Percentiles rank a stretch among this genome's conserved stretches.
Evolutionary conservation across 2,888 invertebrate genomes (phyloP).

Genomic region (Paralinhomoeus sp.): DNA sequence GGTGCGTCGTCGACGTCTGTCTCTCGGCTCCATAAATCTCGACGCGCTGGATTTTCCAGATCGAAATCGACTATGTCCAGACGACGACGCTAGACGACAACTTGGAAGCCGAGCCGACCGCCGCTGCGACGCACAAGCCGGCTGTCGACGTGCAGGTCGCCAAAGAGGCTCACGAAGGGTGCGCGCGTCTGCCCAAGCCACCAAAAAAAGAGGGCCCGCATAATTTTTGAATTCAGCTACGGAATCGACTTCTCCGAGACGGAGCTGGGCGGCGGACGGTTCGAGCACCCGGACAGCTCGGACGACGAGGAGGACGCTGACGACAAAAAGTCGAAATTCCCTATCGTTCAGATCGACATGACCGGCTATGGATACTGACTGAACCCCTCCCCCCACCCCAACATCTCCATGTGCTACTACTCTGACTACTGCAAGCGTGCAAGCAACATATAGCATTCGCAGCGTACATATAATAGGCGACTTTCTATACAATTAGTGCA

Average conservation of each 20-base stretch:
- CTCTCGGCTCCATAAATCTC: no score
- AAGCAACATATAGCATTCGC: no score
- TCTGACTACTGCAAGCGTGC: no score
- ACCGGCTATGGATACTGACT: slow-evolving; percentile 17
- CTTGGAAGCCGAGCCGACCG: slow-evolving; percentile 4
- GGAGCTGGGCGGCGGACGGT: slow-evolving; percentile 1
- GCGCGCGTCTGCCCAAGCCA: no score
- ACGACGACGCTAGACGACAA: slow-evolving; percentile 17
- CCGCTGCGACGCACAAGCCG: slow-evolving; percentile 1
- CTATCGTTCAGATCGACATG: slow-evolving; percentile 22
- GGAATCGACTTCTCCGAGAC: slow-evolving; percentile 1
- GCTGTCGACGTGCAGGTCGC: not conserved
- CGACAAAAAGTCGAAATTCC: not conserved
- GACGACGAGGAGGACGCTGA: not conserved
- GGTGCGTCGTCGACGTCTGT: no score
- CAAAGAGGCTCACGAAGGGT: slow-evolving; percentile 3
- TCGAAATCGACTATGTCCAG: slow-evolving; percentile 25
- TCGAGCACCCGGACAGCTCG: not conserved
- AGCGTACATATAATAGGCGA: no score
- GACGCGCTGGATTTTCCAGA: slow-evolving; percentile 8
- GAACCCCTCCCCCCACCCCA: no score
- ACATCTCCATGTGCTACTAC: no score
- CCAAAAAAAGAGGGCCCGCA: no score
- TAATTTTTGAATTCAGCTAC: not conserved
- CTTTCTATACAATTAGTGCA: no score